A percentile compares a stretch with the other conserved stretches of the same genome.
These are phyloP conservation scores for Epinotia ramella DNA, from an alignment of 2,888 invertebrate genomes.

Conservation along the genomic window DNA sequence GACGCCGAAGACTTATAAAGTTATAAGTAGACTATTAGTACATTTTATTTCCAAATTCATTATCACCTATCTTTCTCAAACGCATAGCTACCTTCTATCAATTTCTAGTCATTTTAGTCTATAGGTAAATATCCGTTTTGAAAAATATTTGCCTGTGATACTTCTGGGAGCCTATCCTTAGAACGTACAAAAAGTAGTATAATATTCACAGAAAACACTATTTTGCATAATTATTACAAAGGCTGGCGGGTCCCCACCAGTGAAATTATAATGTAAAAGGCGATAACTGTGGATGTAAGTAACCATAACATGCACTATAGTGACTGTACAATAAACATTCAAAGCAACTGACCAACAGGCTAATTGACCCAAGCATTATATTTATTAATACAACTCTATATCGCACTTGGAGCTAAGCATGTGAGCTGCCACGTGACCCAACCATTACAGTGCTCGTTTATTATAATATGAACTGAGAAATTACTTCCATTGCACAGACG, in stretches of 20 bases:
- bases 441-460: background rate
- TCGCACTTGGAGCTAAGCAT: slow-evolving; percentile 36
- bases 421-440: slow-evolving; percentile 34
- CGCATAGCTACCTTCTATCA: background rate
- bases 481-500: slow-evolving; percentile 20
- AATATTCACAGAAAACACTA: background rate
- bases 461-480: slow-evolving; percentile 15
- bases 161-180: background rate
- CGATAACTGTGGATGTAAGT: background rate
- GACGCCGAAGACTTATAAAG: background rate
- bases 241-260: background rate
- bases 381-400: slow-evolving; percentile 36
- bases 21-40: background rate
- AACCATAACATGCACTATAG: background rate
- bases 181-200: background rate
- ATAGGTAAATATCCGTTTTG: background rate
- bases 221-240: background rate
- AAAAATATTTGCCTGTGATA: background rate
- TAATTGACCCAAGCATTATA: slow-evolving; percentile 39
- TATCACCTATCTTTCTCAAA: background rate
- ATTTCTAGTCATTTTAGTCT: background rate
- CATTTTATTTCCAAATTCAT: background rate
- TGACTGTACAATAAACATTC: slow-evolving; percentile 8
- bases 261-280: background rate
- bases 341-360: slow-evolving; percentile 13